These are phyloP conservation scores for Galemys pyrenaicus DNA, from an alignment of 2,113 vertebrate species.

Conservation along the genomic window DNA sequence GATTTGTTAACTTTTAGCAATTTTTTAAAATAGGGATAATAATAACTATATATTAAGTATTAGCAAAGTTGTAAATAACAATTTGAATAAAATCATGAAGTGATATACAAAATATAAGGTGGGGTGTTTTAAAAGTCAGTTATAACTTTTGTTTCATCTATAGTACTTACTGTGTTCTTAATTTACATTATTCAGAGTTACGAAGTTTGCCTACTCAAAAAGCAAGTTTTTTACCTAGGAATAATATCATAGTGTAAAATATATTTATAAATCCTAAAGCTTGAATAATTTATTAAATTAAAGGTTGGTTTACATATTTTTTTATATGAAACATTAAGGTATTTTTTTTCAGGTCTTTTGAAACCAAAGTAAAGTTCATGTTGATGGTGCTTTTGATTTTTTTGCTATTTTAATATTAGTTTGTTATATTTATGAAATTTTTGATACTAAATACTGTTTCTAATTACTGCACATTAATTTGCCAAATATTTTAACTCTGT, in stretches of 20 bases:
- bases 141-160: not conserved
- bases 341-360: slow-evolving; percentile 9
- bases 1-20: not conserved
- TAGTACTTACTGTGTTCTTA: not conserved
- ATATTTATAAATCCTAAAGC: not conserved
- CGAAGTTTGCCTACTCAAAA: not conserved
- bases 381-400: not conserved
- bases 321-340: not conserved
- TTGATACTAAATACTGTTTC: not conserved
- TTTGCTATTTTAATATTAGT: not conserved
- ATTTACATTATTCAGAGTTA: not conserved
- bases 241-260: not conserved
- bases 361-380: not conserved
- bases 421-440: slow-evolving; percentile 6
- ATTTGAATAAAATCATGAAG: not conserved
- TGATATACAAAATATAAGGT: not conserved
- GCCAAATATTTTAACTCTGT: not conserved
- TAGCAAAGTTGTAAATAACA: not conserved
- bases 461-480: not conserved
- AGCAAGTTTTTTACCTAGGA: not conserved
- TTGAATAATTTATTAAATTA: slow-evolving; percentile 4
- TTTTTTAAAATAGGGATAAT: not conserved
- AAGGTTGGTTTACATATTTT: not conserved
- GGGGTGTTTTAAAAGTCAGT: not conserved
- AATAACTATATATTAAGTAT: not conserved